Conservation (phyloP, 2,113 vertebrate species). For the Morone chrysops region DNA sequence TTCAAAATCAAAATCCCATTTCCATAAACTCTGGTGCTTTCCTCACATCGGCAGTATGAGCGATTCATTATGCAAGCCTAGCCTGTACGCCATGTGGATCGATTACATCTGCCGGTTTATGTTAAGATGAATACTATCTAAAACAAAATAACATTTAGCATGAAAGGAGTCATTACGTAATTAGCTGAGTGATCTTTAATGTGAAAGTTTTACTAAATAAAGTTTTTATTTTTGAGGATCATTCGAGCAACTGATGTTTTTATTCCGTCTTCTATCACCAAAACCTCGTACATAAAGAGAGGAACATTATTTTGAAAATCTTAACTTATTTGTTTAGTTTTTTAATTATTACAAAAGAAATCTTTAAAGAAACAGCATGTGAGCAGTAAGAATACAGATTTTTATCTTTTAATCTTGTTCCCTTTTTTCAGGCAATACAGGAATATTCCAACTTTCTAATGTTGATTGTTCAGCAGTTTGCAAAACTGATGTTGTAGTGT, state of each 20-base stretch:
- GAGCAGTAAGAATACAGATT: not conserved
- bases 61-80: not conserved
- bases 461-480: not conserved
- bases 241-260: not conserved
- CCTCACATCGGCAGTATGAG: not conserved
- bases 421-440: too few species aligned
- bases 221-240: not conserved
- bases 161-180: not conserved
- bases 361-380: not conserved
- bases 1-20: constrained; percentile 65
- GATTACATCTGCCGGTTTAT: not conserved
- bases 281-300: not conserved
- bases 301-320: not conserved
- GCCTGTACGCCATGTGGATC: not conserved
- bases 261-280: not conserved
- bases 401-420: not conserved
- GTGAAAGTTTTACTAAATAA: constrained; percentile 31
- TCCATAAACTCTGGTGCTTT: not conserved
- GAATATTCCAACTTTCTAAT: not conserved
- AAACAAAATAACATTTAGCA: not conserved
- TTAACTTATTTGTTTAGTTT: constrained; percentile 14
- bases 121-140: not conserved
- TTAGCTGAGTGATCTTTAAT: not conserved
- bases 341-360: constrained; percentile 15
- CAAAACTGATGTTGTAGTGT: not conserved